Conservation (phyloP, 2,113 vertebrate genomes). For the Actenoides hombroni region DNA sequence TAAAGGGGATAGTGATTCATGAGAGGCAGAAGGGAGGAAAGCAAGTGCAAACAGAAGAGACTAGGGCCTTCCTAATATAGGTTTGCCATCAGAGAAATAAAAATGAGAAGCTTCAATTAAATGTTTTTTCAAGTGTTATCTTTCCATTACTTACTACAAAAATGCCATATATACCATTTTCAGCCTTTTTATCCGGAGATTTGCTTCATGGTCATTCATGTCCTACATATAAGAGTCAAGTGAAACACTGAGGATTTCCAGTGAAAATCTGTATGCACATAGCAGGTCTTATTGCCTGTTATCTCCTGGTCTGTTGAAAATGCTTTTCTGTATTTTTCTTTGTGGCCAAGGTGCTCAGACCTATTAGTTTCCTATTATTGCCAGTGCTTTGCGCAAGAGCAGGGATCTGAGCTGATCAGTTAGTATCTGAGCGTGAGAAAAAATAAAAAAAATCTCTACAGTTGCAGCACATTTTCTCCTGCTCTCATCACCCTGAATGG, state of each 20-base stretch:
- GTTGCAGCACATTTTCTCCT: background rate
- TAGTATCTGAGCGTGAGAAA: background rate
- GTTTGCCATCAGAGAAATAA: background rate
- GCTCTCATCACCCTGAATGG: background rate
- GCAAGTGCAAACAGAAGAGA: background rate
- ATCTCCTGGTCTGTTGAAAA: constrained; percentile 35
- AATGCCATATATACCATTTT: constrained; percentile 24
- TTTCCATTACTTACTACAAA: constrained; percentile 24
- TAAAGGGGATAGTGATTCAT: background rate
- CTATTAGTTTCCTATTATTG: constrained; percentile 44
- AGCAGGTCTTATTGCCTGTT: constrained; percentile 42
- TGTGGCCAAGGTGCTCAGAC: background rate
- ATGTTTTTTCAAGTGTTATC: background rate
- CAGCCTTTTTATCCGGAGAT: constrained; percentile 22
- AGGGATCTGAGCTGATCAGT: background rate
- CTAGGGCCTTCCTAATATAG: background rate
- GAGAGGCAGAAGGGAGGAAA: background rate
- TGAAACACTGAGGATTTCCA: constrained; percentile 52
- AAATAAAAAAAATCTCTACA: background rate
- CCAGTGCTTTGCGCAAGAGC: constrained; percentile 19
- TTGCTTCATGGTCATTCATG: constrained; percentile 19
- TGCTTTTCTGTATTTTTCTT: constrained; percentile 56
- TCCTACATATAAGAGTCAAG: constrained; percentile 39
- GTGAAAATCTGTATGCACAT: constrained; percentile 30
- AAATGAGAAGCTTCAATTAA: background rate